Evolutionary conservation across 2,888 invertebrate genomes (phyloP).

Genomic region (Tipula unca): DNA sequence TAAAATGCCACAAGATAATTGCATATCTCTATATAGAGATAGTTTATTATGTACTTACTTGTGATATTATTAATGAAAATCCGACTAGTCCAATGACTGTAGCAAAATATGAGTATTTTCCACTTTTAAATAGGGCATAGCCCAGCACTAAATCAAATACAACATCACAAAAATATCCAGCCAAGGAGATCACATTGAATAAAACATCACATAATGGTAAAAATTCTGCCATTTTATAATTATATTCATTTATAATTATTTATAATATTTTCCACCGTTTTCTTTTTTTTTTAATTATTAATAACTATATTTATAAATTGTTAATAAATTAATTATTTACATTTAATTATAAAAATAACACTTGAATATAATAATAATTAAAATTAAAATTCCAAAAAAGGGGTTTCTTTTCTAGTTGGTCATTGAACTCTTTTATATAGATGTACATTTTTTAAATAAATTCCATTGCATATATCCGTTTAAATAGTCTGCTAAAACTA

Average conservation of each 20-base stretch:
- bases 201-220: constrained; percentile 84
- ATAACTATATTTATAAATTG: neutral
- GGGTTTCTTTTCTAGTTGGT: constrained; percentile 24
- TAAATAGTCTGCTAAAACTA: neutral
- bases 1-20: neutral
- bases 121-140: constrained; percentile 68
- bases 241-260: constrained; percentile 15
- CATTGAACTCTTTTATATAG: constrained; percentile 25
- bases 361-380: neutral
- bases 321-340: neutral
- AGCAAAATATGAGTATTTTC: constrained; percentile 54
- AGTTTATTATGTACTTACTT: constrained; percentile 35
- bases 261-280: neutral
- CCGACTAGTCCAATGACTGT: constrained; percentile 62
- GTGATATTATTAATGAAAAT: constrained; percentile 65
- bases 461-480: neutral
- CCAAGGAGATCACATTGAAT: constrained; percentile 83
- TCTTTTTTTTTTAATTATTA: neutral
- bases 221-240: constrained; percentile 60
- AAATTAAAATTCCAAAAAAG: neutral
- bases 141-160: constrained; percentile 82
- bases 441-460: neutral
- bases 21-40: neutral
- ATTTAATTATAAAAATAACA: neutral
- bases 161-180: constrained; percentile 84